These are phyloP conservation scores for Phalacrocorax carbo DNA, from an alignment of 2,113 vertebrate genomes.

Conservation along the genomic window DNA sequence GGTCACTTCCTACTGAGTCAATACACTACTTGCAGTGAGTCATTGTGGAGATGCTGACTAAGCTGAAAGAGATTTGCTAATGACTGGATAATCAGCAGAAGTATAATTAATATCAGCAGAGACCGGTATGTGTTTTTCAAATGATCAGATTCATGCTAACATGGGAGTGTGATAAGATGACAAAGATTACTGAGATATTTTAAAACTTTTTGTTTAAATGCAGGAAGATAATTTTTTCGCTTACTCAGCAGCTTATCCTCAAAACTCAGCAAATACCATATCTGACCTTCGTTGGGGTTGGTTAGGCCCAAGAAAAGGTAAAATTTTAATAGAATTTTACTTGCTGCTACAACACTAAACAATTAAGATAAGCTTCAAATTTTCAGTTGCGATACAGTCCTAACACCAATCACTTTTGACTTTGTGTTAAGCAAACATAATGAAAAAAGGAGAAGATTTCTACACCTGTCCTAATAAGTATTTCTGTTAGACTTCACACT, in stretches of 20 bases:
- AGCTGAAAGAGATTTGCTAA: slow-evolving; percentile 48
- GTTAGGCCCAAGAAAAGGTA: neutral
- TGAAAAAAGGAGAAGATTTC: neutral
- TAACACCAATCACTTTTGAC: neutral
- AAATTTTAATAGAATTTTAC: neutral
- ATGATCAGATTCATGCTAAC: neutral
- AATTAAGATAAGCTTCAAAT: neutral
- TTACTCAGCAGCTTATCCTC: neutral
- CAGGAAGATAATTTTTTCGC: neutral
- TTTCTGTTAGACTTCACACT: neutral
- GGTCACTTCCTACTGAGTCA: slow-evolving; percentile 60
- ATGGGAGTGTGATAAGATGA: neutral
- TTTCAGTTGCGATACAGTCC: neutral
- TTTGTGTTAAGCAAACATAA: neutral
- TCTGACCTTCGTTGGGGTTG: neutral
- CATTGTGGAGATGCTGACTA: slow-evolving; percentile 50
- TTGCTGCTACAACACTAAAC: neutral
- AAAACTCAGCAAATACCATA: neutral
- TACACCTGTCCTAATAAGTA: neutral
- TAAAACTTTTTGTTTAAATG: neutral
- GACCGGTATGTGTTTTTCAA: neutral
- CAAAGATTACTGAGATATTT: neutral
- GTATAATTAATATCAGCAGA: slow-evolving; percentile 36
- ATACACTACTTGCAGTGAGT: slow-evolving; percentile 22
- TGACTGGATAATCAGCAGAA: slow-evolving; percentile 37